A percentile compares a stretch with the other conserved stretches of the same genome.
phyloP scores from a whole-genome alignment of 2,888 invertebrate species.

The Cepaea hortensis region DNA sequence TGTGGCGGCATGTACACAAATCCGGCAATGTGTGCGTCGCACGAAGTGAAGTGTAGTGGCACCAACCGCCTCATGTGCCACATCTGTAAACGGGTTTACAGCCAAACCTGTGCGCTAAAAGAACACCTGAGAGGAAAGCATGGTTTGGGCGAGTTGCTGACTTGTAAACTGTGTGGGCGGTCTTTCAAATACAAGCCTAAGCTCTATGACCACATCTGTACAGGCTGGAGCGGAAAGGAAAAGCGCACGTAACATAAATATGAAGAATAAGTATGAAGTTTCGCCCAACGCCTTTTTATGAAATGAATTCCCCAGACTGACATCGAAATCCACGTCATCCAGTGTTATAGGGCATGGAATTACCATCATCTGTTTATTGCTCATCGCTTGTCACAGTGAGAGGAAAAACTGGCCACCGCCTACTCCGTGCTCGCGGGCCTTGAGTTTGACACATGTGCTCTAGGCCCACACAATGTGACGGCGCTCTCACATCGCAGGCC shows the following conservation, averaged over 20 bases:
- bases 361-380: no score
- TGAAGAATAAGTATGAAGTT: no score
- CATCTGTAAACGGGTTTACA: slow-evolving; percentile 51
- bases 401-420: no score
- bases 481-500: no score
- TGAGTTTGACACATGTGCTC: no score
- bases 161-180: slow-evolving; percentile 48
- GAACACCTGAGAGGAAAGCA: slow-evolving; percentile 52
- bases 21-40: slow-evolving; percentile 33
- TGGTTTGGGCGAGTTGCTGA: slow-evolving; percentile 49
- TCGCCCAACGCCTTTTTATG: no score
- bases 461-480: no score
- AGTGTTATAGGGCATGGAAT: no score
- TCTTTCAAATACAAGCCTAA: slow-evolving; percentile 52
- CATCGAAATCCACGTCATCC: no score
- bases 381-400: no score
- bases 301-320: no score
- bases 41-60: slow-evolving; percentile 49
- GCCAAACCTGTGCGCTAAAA: slow-evolving; percentile 52
- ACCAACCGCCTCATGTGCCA: slow-evolving; percentile 51
- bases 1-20: slow-evolving; percentile 49
- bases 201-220: slow-evolving; percentile 49
- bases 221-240: slow-evolving; percentile 12
- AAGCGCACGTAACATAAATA: neutral
- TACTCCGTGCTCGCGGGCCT: no score